A percentile compares a stretch with the other conserved stretches of the same genome.
Conservation (phyloP, 2,113 vertebrate genomes). For the Scomber colias region DNA sequence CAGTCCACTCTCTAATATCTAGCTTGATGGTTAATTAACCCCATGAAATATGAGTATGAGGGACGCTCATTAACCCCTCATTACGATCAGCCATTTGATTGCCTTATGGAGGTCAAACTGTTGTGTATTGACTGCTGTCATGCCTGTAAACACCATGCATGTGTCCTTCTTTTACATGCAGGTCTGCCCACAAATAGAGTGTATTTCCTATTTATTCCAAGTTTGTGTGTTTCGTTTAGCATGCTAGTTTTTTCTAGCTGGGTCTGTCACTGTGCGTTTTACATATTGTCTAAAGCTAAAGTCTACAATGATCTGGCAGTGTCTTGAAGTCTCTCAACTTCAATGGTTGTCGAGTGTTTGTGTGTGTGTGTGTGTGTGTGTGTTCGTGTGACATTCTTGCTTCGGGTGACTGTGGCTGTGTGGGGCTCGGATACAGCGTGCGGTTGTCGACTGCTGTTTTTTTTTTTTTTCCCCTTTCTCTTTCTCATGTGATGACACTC, state of each 20-base stretch:
- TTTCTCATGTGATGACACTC: constrained; percentile 65
- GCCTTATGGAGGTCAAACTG: neutral
- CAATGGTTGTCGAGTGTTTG: constrained; percentile 31
- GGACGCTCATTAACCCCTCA: constrained; percentile 15
- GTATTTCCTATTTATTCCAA: constrained; percentile 6
- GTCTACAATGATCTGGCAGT: constrained; percentile 21
- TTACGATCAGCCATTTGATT: constrained; percentile 16
- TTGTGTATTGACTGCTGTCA: neutral
- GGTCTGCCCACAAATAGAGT: neutral
- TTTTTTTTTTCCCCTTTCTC: neutral
- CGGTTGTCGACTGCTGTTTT: constrained; percentile 63
- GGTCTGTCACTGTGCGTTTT: constrained; percentile 34
- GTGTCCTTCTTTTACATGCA: neutral
- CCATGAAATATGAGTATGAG: constrained; percentile 6
- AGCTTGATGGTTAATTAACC: constrained; percentile 24
- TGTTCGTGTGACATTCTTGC: constrained; percentile 53
- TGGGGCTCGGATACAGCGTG: constrained; percentile 35
- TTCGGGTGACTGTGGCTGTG: constrained; percentile 47
- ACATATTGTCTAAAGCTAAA: constrained; percentile 21
- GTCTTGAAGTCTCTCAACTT: constrained; percentile 30
- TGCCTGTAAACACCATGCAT: neutral
- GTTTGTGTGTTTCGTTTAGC: neutral
- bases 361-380: constrained; percentile 22
- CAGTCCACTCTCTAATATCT: neutral
- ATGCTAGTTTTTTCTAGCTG: neutral